Evolutionary conservation across 2,888 invertebrate species (phyloP).

Genomic region (Philereme vetulata): DNA sequence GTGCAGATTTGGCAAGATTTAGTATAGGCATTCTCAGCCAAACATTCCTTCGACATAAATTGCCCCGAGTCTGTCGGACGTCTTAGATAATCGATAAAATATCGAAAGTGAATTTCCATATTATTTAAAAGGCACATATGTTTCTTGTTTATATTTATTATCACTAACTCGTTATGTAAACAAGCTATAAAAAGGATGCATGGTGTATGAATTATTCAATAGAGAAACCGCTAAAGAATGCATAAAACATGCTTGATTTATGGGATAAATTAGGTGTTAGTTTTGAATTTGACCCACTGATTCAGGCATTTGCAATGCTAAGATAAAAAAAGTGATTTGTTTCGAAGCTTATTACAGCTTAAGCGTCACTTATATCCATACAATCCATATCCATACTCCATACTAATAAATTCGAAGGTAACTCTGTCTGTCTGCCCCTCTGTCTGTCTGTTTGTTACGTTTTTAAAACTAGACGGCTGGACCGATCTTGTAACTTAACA

Average conservation of each 20-base stretch:
- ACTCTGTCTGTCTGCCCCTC: too few species aligned
- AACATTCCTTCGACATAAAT: slow-evolving; percentile 16
- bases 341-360: too few species aligned
- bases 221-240: slow-evolving; percentile 48
- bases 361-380: too few species aligned
- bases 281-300: too few species aligned
- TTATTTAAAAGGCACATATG: slow-evolving; percentile 37
- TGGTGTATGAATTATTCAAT: slow-evolving; percentile 58
- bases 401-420: too few species aligned
- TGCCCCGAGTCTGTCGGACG: slow-evolving; percentile 2
- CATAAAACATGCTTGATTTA: background rate
- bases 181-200: slow-evolving; percentile 42
- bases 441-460: too few species aligned
- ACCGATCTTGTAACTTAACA: too few species aligned
- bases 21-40: slow-evolving; percentile 33
- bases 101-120: slow-evolving; percentile 42
- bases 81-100: slow-evolving; percentile 24
- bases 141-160: slow-evolving; percentile 28
- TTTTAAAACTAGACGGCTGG: too few species aligned
- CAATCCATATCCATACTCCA: too few species aligned
- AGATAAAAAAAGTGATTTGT: too few species aligned
- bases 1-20: slow-evolving; percentile 55
- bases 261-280: background rate
- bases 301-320: too few species aligned
- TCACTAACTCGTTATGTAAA: slow-evolving; percentile 42